These are phyloP conservation scores for Narcine bancroftii DNA, from an alignment of 2,113 vertebrate genomes.

Conservation along the genomic window DNA sequence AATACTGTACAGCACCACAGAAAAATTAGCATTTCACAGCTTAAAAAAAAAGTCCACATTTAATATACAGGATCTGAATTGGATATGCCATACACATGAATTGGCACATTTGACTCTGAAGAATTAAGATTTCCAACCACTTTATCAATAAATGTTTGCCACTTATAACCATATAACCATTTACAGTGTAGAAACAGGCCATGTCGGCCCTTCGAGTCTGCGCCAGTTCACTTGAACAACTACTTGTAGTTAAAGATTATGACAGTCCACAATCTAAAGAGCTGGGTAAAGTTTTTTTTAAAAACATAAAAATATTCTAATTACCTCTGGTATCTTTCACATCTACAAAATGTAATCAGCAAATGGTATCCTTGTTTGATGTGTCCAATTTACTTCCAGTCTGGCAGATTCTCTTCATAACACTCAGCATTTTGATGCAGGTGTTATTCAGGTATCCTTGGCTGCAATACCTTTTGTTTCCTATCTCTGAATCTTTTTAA, in stretches of 20 bases:
- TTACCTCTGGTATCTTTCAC: no score
- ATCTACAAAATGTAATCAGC: no score
- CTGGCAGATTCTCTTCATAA: no score
- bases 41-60: conserved; percentile 20
- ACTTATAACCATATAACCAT: no score
- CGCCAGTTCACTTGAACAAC: no score
- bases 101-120: conserved; percentile 3
- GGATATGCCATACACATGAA: background rate
- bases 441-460: background rate
- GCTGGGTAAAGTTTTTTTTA: background rate
- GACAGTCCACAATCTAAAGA: background rate
- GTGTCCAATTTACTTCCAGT: no score
- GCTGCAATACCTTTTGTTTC: background rate
- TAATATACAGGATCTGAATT: background rate
- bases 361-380: no score
- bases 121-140: background rate
- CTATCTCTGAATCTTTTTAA: background rate
- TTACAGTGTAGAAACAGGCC: no score
- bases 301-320: background rate
- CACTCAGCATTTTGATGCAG: background rate
- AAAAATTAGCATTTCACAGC: conserved; percentile 36
- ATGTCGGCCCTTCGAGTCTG: no score
- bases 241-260: no score
- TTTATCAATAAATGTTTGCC: background rate
- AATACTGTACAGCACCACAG: conserved; percentile 31